Conservation (phyloP, 2,113 vertebrate genomes). For the Macquaria ambigua region DNA sequence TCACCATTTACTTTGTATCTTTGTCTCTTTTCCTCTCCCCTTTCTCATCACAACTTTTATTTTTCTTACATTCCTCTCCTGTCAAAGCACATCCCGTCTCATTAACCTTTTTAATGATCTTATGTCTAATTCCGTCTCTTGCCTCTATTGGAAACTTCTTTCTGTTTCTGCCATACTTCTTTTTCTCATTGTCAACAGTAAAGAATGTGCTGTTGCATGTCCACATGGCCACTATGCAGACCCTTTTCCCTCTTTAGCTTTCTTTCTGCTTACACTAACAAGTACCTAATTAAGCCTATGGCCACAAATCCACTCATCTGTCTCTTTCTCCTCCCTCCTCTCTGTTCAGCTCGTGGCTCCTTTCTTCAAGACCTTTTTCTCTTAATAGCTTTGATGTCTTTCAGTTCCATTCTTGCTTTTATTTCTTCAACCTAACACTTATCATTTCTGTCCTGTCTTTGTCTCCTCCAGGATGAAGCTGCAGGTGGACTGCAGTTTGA, state of each 20-base stretch:
- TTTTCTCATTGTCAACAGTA: neutral
- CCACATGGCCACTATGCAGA: neutral
- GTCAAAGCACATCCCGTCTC: neutral
- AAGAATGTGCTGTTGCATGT: neutral
- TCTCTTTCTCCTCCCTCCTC: neutral
- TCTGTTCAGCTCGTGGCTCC: neutral
- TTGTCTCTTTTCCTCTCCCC: neutral
- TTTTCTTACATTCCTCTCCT: neutral
- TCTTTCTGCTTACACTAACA: neutral
- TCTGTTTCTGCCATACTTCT: neutral
- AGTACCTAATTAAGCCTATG: conserved; percentile 3
- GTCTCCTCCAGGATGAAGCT: conserved; percentile 2
- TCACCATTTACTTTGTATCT: neutral
- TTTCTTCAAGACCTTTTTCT: neutral
- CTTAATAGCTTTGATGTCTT: neutral
- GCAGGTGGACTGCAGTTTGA: neutral
- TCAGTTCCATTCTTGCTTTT: neutral
- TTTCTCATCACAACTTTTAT: neutral
- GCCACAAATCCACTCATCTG: neutral
- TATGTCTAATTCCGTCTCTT: neutral
- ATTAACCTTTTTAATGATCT: neutral
- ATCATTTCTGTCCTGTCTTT: neutral
- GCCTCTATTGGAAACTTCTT: neutral
- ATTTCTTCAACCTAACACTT: neutral
- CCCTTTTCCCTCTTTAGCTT: neutral